phyloP scores from a whole-genome alignment of 2,888 invertebrate genomes.

The Rhimphoctona megacephalus region DNA sequence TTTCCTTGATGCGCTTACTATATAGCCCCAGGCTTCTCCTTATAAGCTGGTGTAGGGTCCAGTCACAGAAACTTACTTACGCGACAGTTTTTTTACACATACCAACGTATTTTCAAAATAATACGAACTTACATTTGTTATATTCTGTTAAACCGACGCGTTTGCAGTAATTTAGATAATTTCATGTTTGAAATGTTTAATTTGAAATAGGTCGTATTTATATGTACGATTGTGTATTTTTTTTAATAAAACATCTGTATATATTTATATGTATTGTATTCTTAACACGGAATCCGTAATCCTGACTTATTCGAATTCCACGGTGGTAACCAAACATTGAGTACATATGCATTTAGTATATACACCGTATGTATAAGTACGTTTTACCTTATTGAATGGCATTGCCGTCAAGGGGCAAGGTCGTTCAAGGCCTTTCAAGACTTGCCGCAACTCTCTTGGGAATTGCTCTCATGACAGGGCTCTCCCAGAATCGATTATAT shows the following conservation, averaged over 20 bases:
- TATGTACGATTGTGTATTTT: not conserved
- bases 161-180: constrained; percentile 18
- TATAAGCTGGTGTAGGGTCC: constrained; percentile 61
- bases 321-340: constrained; percentile 70
- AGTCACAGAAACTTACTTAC: constrained; percentile 44
- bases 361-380: constrained; percentile 17
- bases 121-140: constrained; percentile 38
- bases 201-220: constrained; percentile 18
- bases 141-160: constrained; percentile 1
- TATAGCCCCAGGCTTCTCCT: constrained; percentile 26
- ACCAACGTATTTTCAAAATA: constrained; percentile 58
- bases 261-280: constrained; percentile 21
- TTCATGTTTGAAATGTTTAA: constrained; percentile 9
- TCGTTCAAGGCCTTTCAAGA: constrained; percentile 57
- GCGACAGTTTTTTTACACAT: constrained; percentile 41
- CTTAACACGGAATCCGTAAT: constrained; percentile 22
- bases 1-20: constrained; percentile 82
- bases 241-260: not conserved
- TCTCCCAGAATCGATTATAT: constrained; percentile 58
- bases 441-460: constrained; percentile 74
- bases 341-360: constrained; percentile 47
- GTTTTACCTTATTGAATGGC: constrained; percentile 59
- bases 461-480: constrained; percentile 53
- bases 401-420: constrained; percentile 61
- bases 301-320: constrained; percentile 47